These are phyloP conservation scores for Psittacula cyanocephala DNA, from an alignment of 2,113 vertebrate species.

Conservation along the genomic window DNA sequence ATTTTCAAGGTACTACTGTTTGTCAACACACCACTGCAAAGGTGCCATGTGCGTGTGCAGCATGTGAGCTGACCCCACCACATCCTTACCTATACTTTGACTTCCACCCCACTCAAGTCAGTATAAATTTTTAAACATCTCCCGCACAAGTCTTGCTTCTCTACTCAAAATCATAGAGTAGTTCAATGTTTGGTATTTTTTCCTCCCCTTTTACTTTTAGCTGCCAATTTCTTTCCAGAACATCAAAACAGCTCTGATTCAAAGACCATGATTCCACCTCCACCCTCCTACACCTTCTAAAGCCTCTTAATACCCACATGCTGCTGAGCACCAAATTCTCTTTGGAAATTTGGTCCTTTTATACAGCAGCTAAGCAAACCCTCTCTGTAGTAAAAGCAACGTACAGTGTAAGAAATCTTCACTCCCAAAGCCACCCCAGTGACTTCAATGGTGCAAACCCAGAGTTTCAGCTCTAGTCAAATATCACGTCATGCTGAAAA, in stretches of 20 bases:
- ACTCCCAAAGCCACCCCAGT: rapidly evolving
- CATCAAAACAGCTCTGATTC: slow-evolving; percentile 32
- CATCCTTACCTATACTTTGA: rapidly evolving
- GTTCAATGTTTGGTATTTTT: background rate
- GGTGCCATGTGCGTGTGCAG: rapidly evolving
- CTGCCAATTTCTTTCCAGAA: background rate
- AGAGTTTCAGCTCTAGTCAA: background rate
- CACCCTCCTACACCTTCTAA: slow-evolving; percentile 13
- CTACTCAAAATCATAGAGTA: background rate
- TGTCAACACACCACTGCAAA: rapidly evolving
- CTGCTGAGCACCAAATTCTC: background rate
- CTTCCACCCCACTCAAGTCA: background rate
- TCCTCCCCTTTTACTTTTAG: background rate
- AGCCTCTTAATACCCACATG: background rate
- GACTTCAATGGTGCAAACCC: background rate
- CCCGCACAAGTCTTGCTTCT: background rate
- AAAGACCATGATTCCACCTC: slow-evolving; percentile 15
- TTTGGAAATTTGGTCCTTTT: background rate
- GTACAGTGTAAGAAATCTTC: rapidly evolving
- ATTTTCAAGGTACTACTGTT: background rate
- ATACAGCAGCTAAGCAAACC: background rate
- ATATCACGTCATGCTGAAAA: rapidly evolving
- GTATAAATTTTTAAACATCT: background rate
- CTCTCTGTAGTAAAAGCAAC: rapidly evolving
- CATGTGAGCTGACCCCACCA: background rate